phyloP scores from a whole-genome alignment of 2,113 vertebrate genomes.

The Pao palembangensis region DNA sequence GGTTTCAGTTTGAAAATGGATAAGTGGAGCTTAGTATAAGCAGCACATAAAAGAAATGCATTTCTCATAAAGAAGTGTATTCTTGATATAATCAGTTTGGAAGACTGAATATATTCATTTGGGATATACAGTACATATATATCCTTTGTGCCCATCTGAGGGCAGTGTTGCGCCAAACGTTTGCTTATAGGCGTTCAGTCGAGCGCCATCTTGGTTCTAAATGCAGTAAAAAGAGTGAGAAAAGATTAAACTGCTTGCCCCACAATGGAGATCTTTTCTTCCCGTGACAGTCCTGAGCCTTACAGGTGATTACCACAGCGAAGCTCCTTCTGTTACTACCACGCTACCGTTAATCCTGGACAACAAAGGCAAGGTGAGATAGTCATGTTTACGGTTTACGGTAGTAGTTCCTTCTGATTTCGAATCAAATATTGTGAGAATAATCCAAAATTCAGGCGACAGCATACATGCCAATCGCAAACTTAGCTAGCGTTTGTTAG shows the following conservation, averaged over 20 bases:
- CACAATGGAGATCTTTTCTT: constrained; percentile 55
- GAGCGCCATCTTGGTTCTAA: constrained; percentile 56
- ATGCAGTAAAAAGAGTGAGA: accelerated
- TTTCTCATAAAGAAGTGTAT: too few species aligned
- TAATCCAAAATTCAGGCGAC: not conserved
- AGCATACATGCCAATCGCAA: constrained; percentile 1
- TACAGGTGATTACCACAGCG: constrained; percentile 56
- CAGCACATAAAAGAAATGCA: too few species aligned
- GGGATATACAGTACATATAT: not conserved
- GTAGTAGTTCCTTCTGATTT: accelerated
- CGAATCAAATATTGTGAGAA: not conserved
- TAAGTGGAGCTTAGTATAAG: too few species aligned
- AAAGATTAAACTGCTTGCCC: constrained; percentile 12
- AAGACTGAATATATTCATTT: too few species aligned
- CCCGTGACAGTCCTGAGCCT: constrained; percentile 36
- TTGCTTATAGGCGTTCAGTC: not conserved
- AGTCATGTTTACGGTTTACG: not conserved
- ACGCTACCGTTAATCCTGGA: constrained; percentile 29
- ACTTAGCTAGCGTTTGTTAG: constrained; percentile 32
- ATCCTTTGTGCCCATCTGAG: constrained; percentile 30
- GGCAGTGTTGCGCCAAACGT: constrained; percentile 8
- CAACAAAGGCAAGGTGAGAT: constrained; percentile 36
- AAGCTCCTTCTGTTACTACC: constrained; percentile 39
- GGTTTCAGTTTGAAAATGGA: too few species aligned
- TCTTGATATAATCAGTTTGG: too few species aligned